Base-by-base conservation (phyloP, 1,140 invertebrate species). In the Pseudoatta argentina region DNA sequence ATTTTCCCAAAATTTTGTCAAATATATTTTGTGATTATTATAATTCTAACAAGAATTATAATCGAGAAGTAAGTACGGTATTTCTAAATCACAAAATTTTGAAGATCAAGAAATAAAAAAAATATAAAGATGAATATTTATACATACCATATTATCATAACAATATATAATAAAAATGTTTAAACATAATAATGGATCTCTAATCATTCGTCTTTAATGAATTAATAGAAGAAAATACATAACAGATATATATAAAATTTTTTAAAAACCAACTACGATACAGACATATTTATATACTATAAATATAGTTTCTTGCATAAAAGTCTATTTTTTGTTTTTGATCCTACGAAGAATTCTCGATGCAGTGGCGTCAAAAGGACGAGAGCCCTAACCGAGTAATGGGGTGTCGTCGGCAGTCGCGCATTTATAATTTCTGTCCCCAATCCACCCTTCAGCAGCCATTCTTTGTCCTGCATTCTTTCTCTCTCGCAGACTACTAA, bases 391-490 rank as follows among this genome's bases (percentile, higher is more conserved):
- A 72, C 87, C 87, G 91, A 90, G 86, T 92, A 92, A 92, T 92
- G 87, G 91, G 91, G 91, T 92, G 91, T 92, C 91, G 91, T 72
- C 79, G 88, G 76, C 91, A 92, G 91, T 92, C 88, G 87, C 91
- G 91, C 91, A 92, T 92, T 91, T 92, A 92, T 92, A 92, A 92
- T 92, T 92, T 91, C 87, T 89, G 30, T 77, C 67, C 72, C 79
- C 85, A 75, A 44, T 48, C 53, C 44, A 39, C 34, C 44, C 67
- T 24, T 69, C 39, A 69, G 21, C 51, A 44, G 34, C 64, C 44
- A 77, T 55, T 55, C 61, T 71, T 79, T 64, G 51, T 67, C 16
- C 30, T 67, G 21, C 85, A 27, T 61, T 71, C 71, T 66, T 51
- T 78, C 59, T 77, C 57, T 88, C 57, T 82, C 51, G 57, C 77